These are phyloP conservation scores for Eilema sororculum DNA, from an alignment of 2,888 invertebrate species.

Conservation along the genomic window DNA sequence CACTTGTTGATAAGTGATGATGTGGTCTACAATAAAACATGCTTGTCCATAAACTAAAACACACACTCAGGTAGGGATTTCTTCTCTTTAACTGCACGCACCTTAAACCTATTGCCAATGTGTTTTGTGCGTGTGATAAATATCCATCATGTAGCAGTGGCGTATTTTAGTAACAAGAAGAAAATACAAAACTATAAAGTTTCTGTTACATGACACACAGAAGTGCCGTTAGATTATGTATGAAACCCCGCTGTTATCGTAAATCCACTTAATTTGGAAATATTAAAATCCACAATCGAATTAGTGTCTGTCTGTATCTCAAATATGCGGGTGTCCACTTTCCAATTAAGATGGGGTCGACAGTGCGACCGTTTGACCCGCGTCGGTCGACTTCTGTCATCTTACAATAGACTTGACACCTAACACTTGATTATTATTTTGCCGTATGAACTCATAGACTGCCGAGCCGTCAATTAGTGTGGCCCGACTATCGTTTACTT, in stretches of 20 bases:
- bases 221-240: conserved; percentile 42
- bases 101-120: neutral
- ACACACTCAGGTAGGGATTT: neutral
- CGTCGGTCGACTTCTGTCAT: conserved; percentile 45
- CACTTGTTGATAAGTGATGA: neutral
- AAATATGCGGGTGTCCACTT: conserved; percentile 81
- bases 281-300: conserved; percentile 67
- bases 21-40: neutral
- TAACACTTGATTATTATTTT: conserved; percentile 54
- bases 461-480: conserved; percentile 68
- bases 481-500: conserved; percentile 58
- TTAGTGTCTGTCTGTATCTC: conserved; percentile 61
- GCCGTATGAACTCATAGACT: conserved; percentile 60
- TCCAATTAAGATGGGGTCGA: conserved; percentile 73
- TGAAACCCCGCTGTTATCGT: conserved; percentile 57
- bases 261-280: conserved; percentile 69
- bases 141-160: neutral
- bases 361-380: conserved; percentile 58
- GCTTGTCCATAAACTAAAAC: neutral
- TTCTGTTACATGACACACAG: conserved; percentile 14
- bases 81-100: neutral
- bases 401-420: conserved; percentile 59
- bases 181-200: neutral
- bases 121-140: neutral
- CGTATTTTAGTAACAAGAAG: neutral